Percentiles rank a stretch among this genome's conserved stretches.
These are phyloP conservation scores for Blastobasis adustella DNA, from an alignment of 2,888 invertebrate genomes.

Conservation along the genomic window DNA sequence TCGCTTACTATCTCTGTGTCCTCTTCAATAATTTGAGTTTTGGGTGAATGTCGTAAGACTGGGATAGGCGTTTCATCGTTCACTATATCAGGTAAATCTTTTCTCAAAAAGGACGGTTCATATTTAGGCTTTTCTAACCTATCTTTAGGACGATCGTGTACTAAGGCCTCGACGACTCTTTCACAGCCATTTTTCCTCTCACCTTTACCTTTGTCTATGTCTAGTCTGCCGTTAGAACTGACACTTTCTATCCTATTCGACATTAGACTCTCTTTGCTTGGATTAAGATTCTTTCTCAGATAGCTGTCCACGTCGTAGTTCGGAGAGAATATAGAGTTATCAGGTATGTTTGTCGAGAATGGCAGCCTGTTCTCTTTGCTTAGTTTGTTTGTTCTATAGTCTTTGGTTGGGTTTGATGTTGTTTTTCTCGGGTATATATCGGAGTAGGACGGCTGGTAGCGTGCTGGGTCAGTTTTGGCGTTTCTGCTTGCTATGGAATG, in stretches of 20 bases:
- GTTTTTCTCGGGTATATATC: neutral
- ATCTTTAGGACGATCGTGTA: slow-evolving; percentile 27
- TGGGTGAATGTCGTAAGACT: slow-evolving; percentile 72
- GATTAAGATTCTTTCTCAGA: slow-evolving; percentile 52
- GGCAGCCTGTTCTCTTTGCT: slow-evolving; percentile 28
- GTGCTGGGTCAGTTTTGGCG: slow-evolving; percentile 29
- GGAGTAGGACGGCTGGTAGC: slow-evolving; percentile 32
- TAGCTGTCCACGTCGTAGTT: slow-evolving; percentile 62
- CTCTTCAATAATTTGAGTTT: slow-evolving; percentile 4
- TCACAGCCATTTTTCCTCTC: slow-evolving; percentile 16
- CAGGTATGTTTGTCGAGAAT: slow-evolving; percentile 64
- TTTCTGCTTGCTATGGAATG: slow-evolving; percentile 8
- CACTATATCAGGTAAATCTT: slow-evolving; percentile 14
- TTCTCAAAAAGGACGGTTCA: slow-evolving; percentile 17
- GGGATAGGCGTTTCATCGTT: slow-evolving; percentile 75
- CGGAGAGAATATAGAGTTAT: slow-evolving; percentile 49
- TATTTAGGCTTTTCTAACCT: slow-evolving; percentile 16
- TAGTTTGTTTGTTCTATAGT: no score
- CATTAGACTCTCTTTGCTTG: slow-evolving; percentile 32
- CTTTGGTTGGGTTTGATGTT: neutral
- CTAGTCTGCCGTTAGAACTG: neutral
- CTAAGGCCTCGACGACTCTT: slow-evolving; percentile 28
- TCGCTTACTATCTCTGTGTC: slow-evolving; percentile 33
- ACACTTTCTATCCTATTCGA: slow-evolving; percentile 10
- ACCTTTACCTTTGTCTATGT: slow-evolving; percentile 1